These are phyloP conservation scores for Maniola hyperantus DNA, from an alignment of 2,888 invertebrate genomes.

Conservation along the genomic window DNA sequence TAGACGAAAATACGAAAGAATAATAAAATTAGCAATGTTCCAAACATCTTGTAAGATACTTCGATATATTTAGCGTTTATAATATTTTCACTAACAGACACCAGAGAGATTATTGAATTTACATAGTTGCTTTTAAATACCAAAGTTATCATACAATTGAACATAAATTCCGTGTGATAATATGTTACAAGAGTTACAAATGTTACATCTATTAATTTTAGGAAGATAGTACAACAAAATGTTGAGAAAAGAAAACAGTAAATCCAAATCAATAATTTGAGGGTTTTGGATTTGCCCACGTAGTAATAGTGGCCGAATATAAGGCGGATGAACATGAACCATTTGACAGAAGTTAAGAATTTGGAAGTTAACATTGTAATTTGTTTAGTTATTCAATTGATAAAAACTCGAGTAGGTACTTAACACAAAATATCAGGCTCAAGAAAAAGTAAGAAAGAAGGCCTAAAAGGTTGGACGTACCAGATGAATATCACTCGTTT, in stretches of 20 bases:
- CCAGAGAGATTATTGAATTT: background rate
- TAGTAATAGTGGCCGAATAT: conserved; percentile 10
- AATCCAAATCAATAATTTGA: background rate
- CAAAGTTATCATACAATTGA: background rate
- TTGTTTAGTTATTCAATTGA: background rate
- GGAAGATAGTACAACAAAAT: background rate
- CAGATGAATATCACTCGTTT: background rate
- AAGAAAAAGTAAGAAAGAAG: background rate
- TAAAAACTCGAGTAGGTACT: background rate
- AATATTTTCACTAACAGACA: background rate
- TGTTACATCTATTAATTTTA: background rate
- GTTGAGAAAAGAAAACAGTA: background rate
- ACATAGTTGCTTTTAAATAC: conserved; percentile 15
- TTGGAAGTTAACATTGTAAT: background rate
- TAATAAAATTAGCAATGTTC: background rate
- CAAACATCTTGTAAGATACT: conserved; percentile 7
- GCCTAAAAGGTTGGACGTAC: background rate
- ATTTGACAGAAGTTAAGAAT: background rate
- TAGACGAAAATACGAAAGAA: background rate
- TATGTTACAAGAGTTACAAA: background rate
- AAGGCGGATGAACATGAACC: background rate
- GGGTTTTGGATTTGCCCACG: background rate
- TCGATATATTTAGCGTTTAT: background rate
- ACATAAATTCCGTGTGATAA: background rate
- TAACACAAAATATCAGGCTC: background rate